A percentile compares a stretch with the other conserved stretches of the same genome.
These are phyloP conservation scores for Dexiosoma caninum DNA, from an alignment of 2,888 invertebrate species.

Conservation along the genomic window DNA sequence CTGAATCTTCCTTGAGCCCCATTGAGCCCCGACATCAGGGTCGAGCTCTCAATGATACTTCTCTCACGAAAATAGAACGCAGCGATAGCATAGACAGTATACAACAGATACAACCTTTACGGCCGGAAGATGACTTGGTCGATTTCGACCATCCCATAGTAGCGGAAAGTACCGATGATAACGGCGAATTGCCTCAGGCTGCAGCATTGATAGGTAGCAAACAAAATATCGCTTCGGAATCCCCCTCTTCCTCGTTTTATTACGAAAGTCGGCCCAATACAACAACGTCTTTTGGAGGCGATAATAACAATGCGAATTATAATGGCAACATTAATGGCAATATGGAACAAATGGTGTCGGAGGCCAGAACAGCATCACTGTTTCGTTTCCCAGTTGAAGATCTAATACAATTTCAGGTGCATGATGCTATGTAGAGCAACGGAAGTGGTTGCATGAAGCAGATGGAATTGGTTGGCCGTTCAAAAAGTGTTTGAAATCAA, in stretches of 20 bases:
- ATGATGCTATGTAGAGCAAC: slow-evolving; percentile 72
- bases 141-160: slow-evolving; percentile 75
- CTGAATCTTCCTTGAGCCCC: slow-evolving; percentile 33
- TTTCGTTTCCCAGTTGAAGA: slow-evolving; percentile 76
- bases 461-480: no score
- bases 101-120: slow-evolving; percentile 36
- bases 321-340: slow-evolving; percentile 61
- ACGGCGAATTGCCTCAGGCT: slow-evolving; percentile 65
- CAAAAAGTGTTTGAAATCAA: no score
- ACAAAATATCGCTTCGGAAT: slow-evolving; percentile 43
- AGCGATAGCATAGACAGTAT: slow-evolving; percentile 66
- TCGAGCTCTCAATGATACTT: slow-evolving; percentile 48
- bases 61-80: slow-evolving; percentile 67
- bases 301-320: slow-evolving; percentile 55
- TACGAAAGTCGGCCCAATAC: slow-evolving; percentile 54
- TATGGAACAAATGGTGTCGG: slow-evolving; percentile 73
- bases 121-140: slow-evolving; percentile 65
- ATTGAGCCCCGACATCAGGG: slow-evolving; percentile 58
- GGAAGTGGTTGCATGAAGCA: no score
- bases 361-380: slow-evolving; percentile 73
- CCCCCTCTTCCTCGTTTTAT: slow-evolving; percentile 45
- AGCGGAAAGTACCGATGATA: slow-evolving; percentile 63
- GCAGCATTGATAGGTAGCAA: slow-evolving; percentile 66
- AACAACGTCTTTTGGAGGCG: neutral
- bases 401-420: slow-evolving; percentile 75